These are phyloP conservation scores for Aegypius monachus DNA, from an alignment of 2,113 vertebrate species.

Conservation along the genomic window DNA sequence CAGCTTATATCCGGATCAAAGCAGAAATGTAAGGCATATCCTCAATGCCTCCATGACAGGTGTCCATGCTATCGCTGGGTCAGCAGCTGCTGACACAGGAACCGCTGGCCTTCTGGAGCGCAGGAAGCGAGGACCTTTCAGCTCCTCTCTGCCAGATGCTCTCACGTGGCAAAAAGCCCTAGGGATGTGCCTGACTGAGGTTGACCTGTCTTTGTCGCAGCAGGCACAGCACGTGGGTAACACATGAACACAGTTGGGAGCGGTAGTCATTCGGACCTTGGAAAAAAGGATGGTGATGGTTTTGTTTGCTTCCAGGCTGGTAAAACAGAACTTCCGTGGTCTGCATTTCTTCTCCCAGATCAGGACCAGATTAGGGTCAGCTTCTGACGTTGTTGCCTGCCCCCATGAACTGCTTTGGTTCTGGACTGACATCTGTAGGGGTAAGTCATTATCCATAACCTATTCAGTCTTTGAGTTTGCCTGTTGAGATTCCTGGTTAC, in stretches of 20 bases:
- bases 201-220: not conserved
- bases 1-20: not conserved
- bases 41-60: not conserved
- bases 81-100: slow-evolving; percentile 1
- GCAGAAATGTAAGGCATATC: not conserved
- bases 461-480: not conserved
- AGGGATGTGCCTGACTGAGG: not conserved
- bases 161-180: not conserved
- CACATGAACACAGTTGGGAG: not conserved
- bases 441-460: not conserved
- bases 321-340: not conserved
- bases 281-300: not conserved
- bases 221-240: not conserved
- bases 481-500: not conserved
- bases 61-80: not conserved
- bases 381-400: not conserved
- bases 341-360: not conserved
- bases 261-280: not conserved
- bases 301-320: not conserved
- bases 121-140: not conserved
- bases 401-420: not conserved
- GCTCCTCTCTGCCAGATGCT: not conserved
- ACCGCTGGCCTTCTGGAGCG: not conserved
- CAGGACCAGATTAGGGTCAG: not conserved
- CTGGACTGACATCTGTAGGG: not conserved